Percentiles rank a stretch among this genome's conserved stretches.
Conservation (phyloP, 1,140 invertebrate species). For the Probaryconus sp. region DNA sequence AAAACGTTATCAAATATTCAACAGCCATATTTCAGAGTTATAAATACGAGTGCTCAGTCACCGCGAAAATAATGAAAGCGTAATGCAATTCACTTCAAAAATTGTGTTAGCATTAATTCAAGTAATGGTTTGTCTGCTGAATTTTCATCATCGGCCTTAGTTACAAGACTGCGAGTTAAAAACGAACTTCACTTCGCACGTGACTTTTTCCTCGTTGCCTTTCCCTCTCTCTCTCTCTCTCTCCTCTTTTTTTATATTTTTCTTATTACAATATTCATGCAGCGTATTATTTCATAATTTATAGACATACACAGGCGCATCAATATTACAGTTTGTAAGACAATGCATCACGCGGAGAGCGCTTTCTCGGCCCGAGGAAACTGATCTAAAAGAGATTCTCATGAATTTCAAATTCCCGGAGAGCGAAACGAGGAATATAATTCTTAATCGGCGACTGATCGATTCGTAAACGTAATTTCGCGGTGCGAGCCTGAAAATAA, state of each 20-base stretch:
- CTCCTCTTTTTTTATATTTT: background rate
- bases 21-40: constrained; percentile 36
- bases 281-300: constrained; percentile 28
- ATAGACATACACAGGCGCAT: constrained; percentile 2
- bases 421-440: background rate
- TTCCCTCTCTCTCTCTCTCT: background rate
- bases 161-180: constrained; percentile 16
- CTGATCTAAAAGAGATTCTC: constrained; percentile 15
- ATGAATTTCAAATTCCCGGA: constrained; percentile 26
- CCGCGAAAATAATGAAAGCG: constrained; percentile 40
- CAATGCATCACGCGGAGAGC: constrained; percentile 12
- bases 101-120: constrained; percentile 41
- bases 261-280: constrained; percentile 40
- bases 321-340: constrained; percentile 21
- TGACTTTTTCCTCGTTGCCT: too few relatives aligned
- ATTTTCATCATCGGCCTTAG: constrained; percentile 31
- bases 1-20: constrained; percentile 51
- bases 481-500: background rate
- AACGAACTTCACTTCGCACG: background rate
- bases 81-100: constrained; percentile 37
- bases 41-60: constrained; percentile 26
- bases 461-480: constrained; percentile 11
- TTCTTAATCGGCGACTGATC: constrained; percentile 14
- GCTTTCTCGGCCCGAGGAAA: background rate
- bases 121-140: constrained; percentile 33